Evolutionary conservation across 2,797 vertebrate species (phyloP).

Genomic region (Gymnodraco acuticeps): DNA sequence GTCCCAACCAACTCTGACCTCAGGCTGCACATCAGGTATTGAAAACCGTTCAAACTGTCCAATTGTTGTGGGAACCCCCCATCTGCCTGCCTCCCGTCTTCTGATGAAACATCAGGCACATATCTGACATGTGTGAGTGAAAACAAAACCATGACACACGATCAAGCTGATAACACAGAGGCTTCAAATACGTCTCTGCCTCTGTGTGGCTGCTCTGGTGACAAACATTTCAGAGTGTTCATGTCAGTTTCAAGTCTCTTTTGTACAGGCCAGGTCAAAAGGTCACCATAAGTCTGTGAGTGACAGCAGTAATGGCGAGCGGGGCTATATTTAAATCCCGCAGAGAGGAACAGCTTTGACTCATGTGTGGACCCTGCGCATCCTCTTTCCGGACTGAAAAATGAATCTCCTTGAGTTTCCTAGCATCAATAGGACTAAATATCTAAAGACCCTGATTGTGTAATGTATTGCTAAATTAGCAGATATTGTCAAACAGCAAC

Average conservation of each 20-base stretch:
- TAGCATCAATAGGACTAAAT: constrained; percentile 27
- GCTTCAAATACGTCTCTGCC: constrained; percentile 15
- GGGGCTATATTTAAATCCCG: constrained; percentile 75
- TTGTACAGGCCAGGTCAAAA: constrained; percentile 69
- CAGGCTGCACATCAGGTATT: constrained; percentile 56
- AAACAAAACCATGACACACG: constrained; percentile 13
- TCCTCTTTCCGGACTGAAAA: constrained; percentile 60
- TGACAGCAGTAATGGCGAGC: constrained; percentile 71
- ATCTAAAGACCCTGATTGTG: constrained; percentile 30
- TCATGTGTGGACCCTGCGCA: constrained; percentile 55
- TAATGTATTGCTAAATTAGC: constrained; percentile 28
- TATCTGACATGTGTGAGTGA: constrained; percentile 22
- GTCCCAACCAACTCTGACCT: constrained; percentile 60
- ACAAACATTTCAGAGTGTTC: constrained; percentile 53
- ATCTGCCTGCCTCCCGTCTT: constrained; percentile 12
- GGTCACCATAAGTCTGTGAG: constrained; percentile 69
- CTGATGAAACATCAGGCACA: constrained; percentile 21
- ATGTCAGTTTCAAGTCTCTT: constrained; percentile 70
- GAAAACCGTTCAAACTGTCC: constrained; percentile 44
- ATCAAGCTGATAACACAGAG: constrained; percentile 18
- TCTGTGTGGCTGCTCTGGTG: constrained; percentile 40
- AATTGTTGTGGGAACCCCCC: constrained; percentile 44
- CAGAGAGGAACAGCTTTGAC: constrained; percentile 69
- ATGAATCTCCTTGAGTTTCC: constrained; percentile 40
- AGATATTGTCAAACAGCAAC: neutral